Evolutionary conservation across 2,888 invertebrate species (phyloP), one percentile per base, ranked within the genome.

Genomic region (Rugalucina vietnamica): DNA sequence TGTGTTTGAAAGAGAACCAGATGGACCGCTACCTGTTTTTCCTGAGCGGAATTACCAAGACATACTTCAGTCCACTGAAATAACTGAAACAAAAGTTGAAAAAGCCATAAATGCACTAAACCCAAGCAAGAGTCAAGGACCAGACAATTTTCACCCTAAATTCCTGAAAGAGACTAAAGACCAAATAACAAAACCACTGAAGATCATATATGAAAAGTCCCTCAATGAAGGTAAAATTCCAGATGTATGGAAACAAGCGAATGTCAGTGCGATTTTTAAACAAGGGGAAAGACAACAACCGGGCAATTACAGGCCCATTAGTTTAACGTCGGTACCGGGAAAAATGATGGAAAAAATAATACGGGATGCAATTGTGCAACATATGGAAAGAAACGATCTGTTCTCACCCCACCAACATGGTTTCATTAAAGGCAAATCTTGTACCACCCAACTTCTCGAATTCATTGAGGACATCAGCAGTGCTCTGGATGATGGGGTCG

Each of bases 131-230:
- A 69, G 34, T 34, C n/a, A n/a, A n/a, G n/a, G n/a, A n/a, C n/a
- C n/a, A n/a, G n/a, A n/a, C n/a, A n/a, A n/a, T n/a, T n/a, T 69
- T 36, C 69, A 69, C n/a, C 69, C 69, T 4, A 69, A 69, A 69
- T 32, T 21, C 34, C 29, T 69, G 29, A 69, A 69, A 27, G 69
- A 69, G 29, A 69, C 69, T 14, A 69, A 69, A 69, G 8, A 32
- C 5, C 5, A 32, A 5, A 10, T 24, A 34, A 69, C 8, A 69
- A 14, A 5, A 14, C 69, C 69, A 69, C 36, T 69, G 10, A 69
- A 69, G n/a, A 32, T 5, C 8, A 69, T 69, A 12, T 69, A 27
- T n/a, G 69, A 69, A 36, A 69, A 69, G 5, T 27, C 69, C 4
- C 18, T 69, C 14, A 29, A 8, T 4, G 69, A 60, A 60, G 29